Base-by-base conservation (phyloP, 2,113 vertebrate genomes). In the Ahaetulla prasina region DNA sequence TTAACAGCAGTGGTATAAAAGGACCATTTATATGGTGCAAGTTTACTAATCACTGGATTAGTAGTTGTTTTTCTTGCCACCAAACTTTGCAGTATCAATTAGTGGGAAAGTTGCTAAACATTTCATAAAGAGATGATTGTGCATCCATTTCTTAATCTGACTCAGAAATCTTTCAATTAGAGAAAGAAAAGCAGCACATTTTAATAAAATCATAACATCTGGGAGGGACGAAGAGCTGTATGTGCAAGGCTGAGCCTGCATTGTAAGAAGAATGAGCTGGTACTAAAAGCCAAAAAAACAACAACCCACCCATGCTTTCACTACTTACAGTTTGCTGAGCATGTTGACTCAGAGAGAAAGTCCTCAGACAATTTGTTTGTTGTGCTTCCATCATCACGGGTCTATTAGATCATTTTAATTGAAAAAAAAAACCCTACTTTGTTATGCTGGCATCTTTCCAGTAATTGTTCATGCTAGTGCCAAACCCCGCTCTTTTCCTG, bases 351-450 rank as follows among this genome's bases (percentile, higher is more conserved):
- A 89, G 87, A 93, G 54, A 84, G 54, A 91, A 93, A 91, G 47
- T 93, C 93, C 93, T 95, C 95, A 96, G 95, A 96, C 96, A 92
- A 95, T 93, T 95, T 96, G 95, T 94, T 97, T 96, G 96, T 95
- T 96, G 96, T 94, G 96, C 92, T 95, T 97, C 93, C 94, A 97
- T 96, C 94, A 93, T 96, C 96, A 97, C 90, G 88, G 97, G 93
- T 95, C 95, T 95, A 92, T 97, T 96, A 97, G 97, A 96, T 97
- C 96, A 97, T 97, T 95, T 95, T 96, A 95, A 96, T 45, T 96
- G 96, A 95, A 95, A 95, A 96, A 57, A 86, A 96, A 95, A n/a
- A n/a, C n/a, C 91, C 55, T 96, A 96, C 94, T 96, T 96, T 96
- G 96, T 96, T 97, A 90, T 95, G 91, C 93, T 96, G 96, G 96